Percentiles rank a stretch among this genome's conserved stretches.
Evolutionary conservation across 2,797 vertebrate species (phyloP).

Genomic region (Eleutherodactylus coqui): DNA sequence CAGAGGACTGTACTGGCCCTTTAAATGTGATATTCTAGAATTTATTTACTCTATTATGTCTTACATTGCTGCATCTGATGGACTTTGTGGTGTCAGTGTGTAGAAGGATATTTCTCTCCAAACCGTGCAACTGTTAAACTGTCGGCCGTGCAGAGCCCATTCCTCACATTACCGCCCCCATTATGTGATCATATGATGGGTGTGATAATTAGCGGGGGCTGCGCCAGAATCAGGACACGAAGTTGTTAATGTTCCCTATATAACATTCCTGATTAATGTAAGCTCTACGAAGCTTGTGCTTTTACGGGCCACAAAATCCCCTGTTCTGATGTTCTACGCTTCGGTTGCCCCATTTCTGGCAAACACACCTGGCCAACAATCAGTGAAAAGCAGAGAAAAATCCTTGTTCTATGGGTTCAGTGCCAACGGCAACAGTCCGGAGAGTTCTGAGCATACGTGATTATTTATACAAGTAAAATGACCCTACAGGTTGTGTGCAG

Average conservation of each 20-base stretch:
- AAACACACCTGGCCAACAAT: slow-evolving; percentile 33
- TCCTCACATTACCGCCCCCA: slow-evolving; percentile 39
- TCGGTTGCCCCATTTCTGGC: slow-evolving; percentile 51
- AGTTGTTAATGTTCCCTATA: slow-evolving; percentile 24
- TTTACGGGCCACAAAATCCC: slow-evolving; percentile 50
- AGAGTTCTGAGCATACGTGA: slow-evolving; percentile 2
- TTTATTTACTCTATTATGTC: background rate
- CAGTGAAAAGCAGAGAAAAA: slow-evolving; percentile 1
- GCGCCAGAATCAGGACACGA: slow-evolving; percentile 10
- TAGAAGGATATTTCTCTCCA: too few relatives aligned
- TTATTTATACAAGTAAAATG: slow-evolving; percentile 55
- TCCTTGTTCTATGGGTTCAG: background rate
- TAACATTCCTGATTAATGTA: slow-evolving; percentile 51
- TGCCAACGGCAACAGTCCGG: slow-evolving; percentile 53
- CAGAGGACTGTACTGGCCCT: too few relatives aligned
- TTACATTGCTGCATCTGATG: background rate
- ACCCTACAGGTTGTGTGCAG: slow-evolving; percentile 16
- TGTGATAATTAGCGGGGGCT: slow-evolving; percentile 37
- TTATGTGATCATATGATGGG: slow-evolving; percentile 13
- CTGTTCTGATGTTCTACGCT: slow-evolving; percentile 45
- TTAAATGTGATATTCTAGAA: too few relatives aligned
- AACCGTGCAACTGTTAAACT: background rate
- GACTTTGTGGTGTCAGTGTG: background rate
- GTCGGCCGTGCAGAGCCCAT: background rate
- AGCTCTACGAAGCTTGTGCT: slow-evolving; percentile 17